Evolutionary conservation across 2,888 invertebrate species (phyloP), one percentile per base, ranked within the genome.

Genomic region (Gari tellinella): DNA sequence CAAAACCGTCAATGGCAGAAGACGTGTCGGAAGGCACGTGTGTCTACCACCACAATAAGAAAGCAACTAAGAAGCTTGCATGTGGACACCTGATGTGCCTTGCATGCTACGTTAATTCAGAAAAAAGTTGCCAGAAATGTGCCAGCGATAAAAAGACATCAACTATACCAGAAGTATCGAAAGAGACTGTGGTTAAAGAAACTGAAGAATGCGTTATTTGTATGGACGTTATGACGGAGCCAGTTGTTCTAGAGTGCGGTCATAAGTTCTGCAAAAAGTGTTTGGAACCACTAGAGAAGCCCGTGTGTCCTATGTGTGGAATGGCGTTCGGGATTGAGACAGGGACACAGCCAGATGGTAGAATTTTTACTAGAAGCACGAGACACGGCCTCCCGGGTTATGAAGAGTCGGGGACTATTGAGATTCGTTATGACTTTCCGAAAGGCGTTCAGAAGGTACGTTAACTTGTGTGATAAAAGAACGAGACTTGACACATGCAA

Each of bases 271-370:
- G 81, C 61, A 63, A 38, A 37, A 66, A 74, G 12, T 81, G 81
- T 45, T 75, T 79, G 51, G 72, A 26, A 23, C 25, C 60, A 38
- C 37, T 48, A 5, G 68, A 66, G 45, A 86, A 86, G 46, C 83
- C 85, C n/a, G 79, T 68, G 15, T 84, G 86, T 56, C 82, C 91
- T 83, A 95, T 94, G 95, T 82, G 83, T 64, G 73, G 74, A 12
- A 52, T 37, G 10, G 40, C 74, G n/a, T 82, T 68, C 61, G 81
- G 82, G 15, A 57, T 60, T 4, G 41, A 72, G 7, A 68, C 46
- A 10, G 83, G 83, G n/a, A 61, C 79, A 23, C 84, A 84, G 61
- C 84, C 84, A 23, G 48, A 46, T n/a, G 67, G 68, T 15, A 72
- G 65, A 15, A 73, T 63, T 49, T 73, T 81, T 67, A 45, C 61